Percentiles rank a stretch among this genome's conserved stretches.
phyloP scores from a whole-genome alignment of 2,797 vertebrate species.

The Spondyliosoma cantharus region DNA sequence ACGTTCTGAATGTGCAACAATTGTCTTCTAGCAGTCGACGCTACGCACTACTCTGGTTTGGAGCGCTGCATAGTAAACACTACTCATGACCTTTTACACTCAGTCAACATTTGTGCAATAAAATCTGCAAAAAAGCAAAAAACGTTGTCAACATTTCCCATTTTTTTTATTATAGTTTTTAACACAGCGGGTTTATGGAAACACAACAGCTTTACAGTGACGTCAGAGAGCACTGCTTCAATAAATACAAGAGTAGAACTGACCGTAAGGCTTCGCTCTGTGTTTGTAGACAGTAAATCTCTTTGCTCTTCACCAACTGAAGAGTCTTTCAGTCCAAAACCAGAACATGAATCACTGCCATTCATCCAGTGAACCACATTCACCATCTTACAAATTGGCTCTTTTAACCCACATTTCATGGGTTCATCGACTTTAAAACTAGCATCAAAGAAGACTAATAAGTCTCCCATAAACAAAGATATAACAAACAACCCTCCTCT shows the following conservation, averaged over 20 bases:
- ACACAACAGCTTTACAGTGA: conserved; percentile 50
- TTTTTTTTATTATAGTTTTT: conserved; percentile 58
- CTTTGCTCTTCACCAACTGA: conserved; percentile 28
- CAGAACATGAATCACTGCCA: conserved; percentile 8
- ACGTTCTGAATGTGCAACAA: conserved; percentile 45
- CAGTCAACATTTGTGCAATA: conserved; percentile 60
- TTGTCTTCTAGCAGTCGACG: conserved; percentile 35
- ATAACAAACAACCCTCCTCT: conserved; percentile 36
- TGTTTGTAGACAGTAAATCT: conserved; percentile 21
- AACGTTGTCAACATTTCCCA: conserved; percentile 10
- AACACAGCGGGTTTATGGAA: conserved; percentile 36
- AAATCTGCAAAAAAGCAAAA: conserved; percentile 53
- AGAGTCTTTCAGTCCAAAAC: conserved; percentile 58
- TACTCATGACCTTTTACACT: conserved; percentile 34
- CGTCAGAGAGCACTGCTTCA: conserved; percentile 40
- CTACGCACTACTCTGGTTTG: conserved; percentile 23
- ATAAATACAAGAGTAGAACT: conserved; percentile 70
- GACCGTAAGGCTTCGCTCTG: conserved; percentile 45
- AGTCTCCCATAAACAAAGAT: conserved; percentile 30
- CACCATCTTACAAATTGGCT: conserved; percentile 27
- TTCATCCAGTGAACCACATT: conserved; percentile 27
- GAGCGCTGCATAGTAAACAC: conserved; percentile 13
- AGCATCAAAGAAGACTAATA: conserved; percentile 24
- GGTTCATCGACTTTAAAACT: conserved; percentile 39
- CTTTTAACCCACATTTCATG: conserved; percentile 33